Percentiles rank a stretch among this genome's conserved stretches.
phyloP scores from a whole-genome alignment of 2,888 invertebrate species.

The Metalampra italica region DNA sequence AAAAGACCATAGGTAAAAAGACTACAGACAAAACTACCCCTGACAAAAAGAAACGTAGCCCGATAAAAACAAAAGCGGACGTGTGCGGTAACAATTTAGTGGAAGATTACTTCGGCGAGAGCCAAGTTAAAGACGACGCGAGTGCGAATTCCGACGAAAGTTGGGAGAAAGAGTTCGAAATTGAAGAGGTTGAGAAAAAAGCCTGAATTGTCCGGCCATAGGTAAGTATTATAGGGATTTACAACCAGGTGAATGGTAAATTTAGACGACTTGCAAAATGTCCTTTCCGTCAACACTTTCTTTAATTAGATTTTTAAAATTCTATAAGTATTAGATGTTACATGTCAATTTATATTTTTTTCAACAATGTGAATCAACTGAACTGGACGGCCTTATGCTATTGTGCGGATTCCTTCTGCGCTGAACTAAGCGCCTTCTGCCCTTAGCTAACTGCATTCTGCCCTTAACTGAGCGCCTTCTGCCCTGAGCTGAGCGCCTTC shows the following conservation, averaged over 20 bases:
- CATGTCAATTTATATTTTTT: no score
- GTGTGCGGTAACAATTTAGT: slow-evolving; percentile 71
- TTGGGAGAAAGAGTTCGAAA: slow-evolving; percentile 81
- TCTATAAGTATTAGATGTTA: no score
- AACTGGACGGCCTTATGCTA: no score
- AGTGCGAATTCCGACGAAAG: slow-evolving; percentile 76
- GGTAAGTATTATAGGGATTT: slow-evolving; percentile 6
- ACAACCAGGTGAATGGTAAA: background rate
- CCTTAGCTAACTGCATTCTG: no score
- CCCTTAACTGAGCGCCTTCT: no score
- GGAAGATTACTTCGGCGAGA: slow-evolving; percentile 75
- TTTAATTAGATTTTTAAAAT: no score
- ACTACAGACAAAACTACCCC: slow-evolving; percentile 19
- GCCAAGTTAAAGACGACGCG: slow-evolving; percentile 64
- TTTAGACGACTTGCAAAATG: background rate
- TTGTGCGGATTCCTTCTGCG: no score
- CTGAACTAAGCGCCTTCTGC: no score
- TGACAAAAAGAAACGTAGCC: slow-evolving; percentile 42
- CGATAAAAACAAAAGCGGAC: slow-evolving; percentile 59
- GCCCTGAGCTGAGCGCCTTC: no score
- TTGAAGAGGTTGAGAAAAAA: slow-evolving; percentile 56
- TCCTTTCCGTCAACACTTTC: no score
- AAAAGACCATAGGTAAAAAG: slow-evolving; percentile 34
- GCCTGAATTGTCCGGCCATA: slow-evolving; percentile 42
- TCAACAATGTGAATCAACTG: no score